Conservation (phyloP, 2,113 vertebrate genomes). For the Phylloscopus trochilus region DNA sequence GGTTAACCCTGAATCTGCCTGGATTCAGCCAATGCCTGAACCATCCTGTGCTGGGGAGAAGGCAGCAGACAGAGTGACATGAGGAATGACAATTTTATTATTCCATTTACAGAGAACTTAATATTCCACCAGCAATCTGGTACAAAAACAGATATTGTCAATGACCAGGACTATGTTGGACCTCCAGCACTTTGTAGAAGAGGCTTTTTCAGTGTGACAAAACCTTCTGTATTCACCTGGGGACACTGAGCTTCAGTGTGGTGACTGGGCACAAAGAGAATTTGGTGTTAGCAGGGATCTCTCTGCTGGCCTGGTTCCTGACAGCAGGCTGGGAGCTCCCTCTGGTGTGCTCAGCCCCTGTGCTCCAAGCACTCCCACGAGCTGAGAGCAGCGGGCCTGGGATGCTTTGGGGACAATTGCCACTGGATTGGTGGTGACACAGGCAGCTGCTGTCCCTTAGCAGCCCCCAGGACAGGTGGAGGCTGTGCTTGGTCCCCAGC, state of each 20-base stretch:
- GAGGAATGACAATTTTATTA: background rate
- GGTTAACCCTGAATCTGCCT: background rate
- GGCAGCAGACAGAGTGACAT: accelerated
- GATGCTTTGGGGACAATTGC: background rate
- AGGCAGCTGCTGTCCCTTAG: background rate
- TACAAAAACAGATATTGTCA: background rate
- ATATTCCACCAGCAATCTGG: background rate
- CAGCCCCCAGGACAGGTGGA: background rate
- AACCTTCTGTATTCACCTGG: background rate
- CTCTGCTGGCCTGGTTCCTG: background rate
- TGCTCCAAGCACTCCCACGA: accelerated
- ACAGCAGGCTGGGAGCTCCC: background rate
- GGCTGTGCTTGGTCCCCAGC: background rate
- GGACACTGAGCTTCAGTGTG: background rate
- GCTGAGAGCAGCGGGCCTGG: background rate
- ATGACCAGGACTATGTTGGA: background rate
- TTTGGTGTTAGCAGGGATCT: background rate
- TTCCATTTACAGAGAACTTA: background rate
- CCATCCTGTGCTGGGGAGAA: background rate
- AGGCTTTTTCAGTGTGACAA: background rate
- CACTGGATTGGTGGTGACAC: accelerated
- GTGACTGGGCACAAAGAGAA: background rate
- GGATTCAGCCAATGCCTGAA: background rate
- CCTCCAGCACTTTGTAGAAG: background rate
- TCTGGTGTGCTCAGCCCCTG: background rate